Conservation (phyloP, 2,797 vertebrate genomes). For the Silurus lanzhouensis region DNA sequence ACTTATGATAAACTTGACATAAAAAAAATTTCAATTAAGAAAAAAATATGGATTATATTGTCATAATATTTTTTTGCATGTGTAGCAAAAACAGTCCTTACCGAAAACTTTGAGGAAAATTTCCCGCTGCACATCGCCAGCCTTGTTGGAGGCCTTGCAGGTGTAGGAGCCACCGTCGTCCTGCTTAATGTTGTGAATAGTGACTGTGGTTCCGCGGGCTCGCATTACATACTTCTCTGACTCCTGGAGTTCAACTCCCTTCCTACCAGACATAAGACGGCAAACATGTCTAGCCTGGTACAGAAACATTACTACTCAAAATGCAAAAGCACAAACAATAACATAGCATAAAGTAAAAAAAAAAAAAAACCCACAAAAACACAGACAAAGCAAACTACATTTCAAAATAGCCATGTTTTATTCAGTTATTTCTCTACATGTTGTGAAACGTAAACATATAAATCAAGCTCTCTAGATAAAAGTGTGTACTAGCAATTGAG, state of each 20-base stretch:
- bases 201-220: constrained; percentile 82
- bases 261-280: constrained; percentile 71
- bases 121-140: constrained; percentile 88
- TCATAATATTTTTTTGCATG: no score
- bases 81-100: constrained; percentile 66
- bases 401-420: not conserved
- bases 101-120: constrained; percentile 95
- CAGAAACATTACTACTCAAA: not conserved
- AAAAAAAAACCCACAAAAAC: not conserved
- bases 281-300: constrained; percentile 31
- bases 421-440: not conserved
- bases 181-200: constrained; percentile 86
- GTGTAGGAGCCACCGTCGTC: constrained; percentile 84
- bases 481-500: constrained; percentile 23
- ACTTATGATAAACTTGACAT: not conserved
- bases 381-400: not conserved
- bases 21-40: no score
- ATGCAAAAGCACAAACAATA: not conserved
- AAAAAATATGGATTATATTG: no score
- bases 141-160: constrained; percentile 92
- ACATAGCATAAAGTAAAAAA: not conserved
- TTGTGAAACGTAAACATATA: not conserved
- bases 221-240: constrained; percentile 82
- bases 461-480: constrained; percentile 4
- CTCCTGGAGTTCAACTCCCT: constrained; percentile 84